A percentile compares a stretch with the other conserved stretches of the same genome.
Evolutionary conservation across 2,113 vertebrate species (phyloP).

Genomic region (Erythrocercus mccallii): DNA sequence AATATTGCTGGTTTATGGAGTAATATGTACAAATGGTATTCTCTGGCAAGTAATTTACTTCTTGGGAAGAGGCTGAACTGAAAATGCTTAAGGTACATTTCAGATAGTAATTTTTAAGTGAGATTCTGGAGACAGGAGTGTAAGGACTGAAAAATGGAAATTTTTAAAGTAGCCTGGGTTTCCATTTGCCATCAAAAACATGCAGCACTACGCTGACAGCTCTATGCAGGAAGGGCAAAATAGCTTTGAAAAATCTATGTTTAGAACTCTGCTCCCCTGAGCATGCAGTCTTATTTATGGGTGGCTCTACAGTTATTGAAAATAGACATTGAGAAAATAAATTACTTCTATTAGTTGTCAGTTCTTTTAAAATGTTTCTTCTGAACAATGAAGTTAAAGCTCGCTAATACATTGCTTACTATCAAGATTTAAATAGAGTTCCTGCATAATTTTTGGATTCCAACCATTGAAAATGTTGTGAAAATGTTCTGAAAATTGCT

Average conservation of each 20-base stretch:
- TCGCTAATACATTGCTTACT: background rate
- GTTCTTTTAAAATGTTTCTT: background rate
- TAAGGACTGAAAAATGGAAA: background rate
- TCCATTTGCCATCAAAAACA: background rate
- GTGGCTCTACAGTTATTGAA: background rate
- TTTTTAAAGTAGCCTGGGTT: background rate
- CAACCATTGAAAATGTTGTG: background rate
- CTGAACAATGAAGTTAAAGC: background rate
- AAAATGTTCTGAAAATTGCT: background rate
- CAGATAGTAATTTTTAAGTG: background rate
- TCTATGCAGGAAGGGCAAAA: background rate
- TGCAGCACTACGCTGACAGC: background rate
- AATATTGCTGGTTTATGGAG: background rate
- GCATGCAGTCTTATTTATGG: background rate
- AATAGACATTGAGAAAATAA: background rate
- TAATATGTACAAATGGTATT: background rate
- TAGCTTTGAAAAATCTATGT: background rate
- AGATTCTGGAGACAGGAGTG: background rate
- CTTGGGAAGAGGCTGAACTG: background rate
- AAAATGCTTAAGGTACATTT: background rate
- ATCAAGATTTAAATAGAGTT: background rate
- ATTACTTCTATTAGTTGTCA: background rate
- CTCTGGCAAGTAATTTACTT: background rate
- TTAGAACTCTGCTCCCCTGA: background rate
- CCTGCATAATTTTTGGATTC: background rate